Percentiles rank a stretch among this genome's conserved stretches.
Evolutionary conservation across 1,140 invertebrate genomes (phyloP).

Genomic region (Drosophila pandora): DNA sequence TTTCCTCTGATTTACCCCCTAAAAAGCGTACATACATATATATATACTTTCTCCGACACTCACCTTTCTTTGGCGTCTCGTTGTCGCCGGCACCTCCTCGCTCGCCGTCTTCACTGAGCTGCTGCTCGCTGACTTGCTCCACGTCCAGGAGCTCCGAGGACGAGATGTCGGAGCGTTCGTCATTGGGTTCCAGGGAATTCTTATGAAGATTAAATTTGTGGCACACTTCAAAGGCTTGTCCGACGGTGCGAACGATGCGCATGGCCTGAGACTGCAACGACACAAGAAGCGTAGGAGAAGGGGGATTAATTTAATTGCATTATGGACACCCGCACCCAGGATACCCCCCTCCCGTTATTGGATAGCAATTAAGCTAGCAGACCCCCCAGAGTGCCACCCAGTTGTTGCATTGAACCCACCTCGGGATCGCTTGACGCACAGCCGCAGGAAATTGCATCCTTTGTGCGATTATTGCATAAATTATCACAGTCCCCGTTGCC

Average conservation of each 20-base stretch:
- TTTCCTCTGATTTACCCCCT: not conserved
- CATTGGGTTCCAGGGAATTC: slow-evolving; percentile 86
- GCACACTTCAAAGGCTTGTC: slow-evolving; percentile 99
- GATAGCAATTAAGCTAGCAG: slow-evolving; percentile 49
- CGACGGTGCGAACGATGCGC: slow-evolving; percentile 98
- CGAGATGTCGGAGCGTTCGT: slow-evolving; percentile 86
- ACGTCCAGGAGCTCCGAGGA: slow-evolving; percentile 85
- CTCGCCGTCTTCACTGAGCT: slow-evolving; percentile 86
- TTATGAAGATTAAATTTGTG: slow-evolving; percentile 92
- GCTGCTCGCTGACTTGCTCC: slow-evolving; percentile 84
- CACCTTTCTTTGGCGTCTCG: slow-evolving; percentile 86
- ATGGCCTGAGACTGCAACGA: slow-evolving; percentile 96
- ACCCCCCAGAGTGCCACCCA: slow-evolving; percentile 12
- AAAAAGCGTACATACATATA: not conserved
- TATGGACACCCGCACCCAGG: not conserved
- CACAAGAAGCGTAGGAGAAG: slow-evolving; percentile 33
- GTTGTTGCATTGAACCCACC: slow-evolving; percentile 48
- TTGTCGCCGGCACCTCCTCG: slow-evolving; percentile 81
- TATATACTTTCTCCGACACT: slow-evolving; percentile 38
- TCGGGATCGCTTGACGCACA: slow-evolving; percentile 65
- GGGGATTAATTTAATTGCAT: slow-evolving; percentile 38
- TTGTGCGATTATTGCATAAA: slow-evolving; percentile 73
- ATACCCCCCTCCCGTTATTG: not conserved
- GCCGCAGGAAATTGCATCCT: slow-evolving; percentile 66
- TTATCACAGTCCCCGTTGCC: slow-evolving; percentile 60